Conservation (phyloP, 2,113 vertebrate species). For the Melanerpes aurifrons region DNA sequence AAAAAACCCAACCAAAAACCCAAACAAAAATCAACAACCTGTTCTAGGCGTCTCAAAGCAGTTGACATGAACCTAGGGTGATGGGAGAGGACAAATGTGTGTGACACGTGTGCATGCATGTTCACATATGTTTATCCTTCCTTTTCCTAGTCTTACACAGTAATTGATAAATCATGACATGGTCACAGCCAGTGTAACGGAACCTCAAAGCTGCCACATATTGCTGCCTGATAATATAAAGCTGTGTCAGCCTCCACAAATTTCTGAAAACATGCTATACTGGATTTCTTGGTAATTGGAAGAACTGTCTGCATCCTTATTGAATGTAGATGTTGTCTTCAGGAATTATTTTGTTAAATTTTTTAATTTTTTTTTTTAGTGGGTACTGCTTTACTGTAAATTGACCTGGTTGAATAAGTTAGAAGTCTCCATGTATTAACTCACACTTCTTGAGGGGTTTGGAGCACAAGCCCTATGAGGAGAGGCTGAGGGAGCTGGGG, state of each 20-base stretch:
- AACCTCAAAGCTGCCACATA: background rate
- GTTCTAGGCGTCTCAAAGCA: background rate
- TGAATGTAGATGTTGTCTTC: background rate
- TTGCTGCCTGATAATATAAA: background rate
- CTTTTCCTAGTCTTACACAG: background rate
- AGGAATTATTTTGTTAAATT: background rate
- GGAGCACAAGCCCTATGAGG: too few relatives aligned
- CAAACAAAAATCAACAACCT: background rate
- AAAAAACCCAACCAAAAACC: too few relatives aligned
- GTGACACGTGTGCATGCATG: background rate
- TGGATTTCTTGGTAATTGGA: background rate
- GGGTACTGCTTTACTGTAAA: background rate
- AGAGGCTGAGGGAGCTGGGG: too few relatives aligned
- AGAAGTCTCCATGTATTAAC: background rate
- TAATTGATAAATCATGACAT: background rate
- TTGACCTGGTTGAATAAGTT: background rate
- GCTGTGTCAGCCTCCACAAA: background rate
- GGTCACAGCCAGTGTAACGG: background rate
- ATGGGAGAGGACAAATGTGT: background rate
- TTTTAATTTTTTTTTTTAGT: background rate
- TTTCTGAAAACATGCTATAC: background rate
- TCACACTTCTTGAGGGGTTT: background rate
- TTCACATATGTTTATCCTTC: background rate
- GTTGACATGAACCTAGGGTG: background rate
- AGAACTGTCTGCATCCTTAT: background rate